phyloP scores from a whole-genome alignment of 2,797 vertebrate genomes.

The Brachymystax lenok region DNA sequence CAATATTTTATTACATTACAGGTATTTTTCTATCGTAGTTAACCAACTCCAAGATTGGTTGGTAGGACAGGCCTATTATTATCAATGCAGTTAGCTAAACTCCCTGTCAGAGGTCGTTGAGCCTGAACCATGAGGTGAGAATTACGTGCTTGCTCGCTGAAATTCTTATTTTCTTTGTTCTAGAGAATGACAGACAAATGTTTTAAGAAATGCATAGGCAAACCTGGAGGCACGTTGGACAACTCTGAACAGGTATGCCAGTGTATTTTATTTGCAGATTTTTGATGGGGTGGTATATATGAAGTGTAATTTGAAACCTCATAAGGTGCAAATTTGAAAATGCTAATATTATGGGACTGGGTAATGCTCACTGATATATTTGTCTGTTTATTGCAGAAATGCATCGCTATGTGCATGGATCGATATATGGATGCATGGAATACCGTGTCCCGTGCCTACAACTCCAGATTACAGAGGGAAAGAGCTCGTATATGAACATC shows the following conservation, averaged over 20 bases:
- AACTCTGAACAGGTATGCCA: conserved; percentile 93
- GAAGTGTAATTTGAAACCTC: neutral
- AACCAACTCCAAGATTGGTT: too few relatives aligned
- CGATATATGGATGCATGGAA: conserved; percentile 99
- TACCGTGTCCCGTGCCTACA: conserved; percentile 92
- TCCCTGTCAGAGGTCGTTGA: neutral
- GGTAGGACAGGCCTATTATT: too few relatives aligned
- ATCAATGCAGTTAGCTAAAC: too few relatives aligned
- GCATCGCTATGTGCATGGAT: conserved; percentile 99
- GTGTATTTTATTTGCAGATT: conserved; percentile 2
- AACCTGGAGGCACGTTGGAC: conserved; percentile 90
- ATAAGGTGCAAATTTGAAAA: neutral
- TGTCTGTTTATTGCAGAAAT: conserved; percentile 81
- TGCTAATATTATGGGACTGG: neutral
- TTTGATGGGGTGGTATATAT: too few relatives aligned
- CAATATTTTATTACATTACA: neutral
- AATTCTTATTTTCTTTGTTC: conserved; percentile 29
- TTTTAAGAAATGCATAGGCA: conserved; percentile 94
- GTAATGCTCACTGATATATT: neutral
- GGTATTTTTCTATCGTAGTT: neutral
- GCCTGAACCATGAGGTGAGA: too few relatives aligned
- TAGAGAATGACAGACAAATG: conserved; percentile 99
- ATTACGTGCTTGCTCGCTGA: neutral
- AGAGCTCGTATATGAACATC: conserved; percentile 87
- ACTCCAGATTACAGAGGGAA: conserved; percentile 91